Percentiles rank a stretch among this genome's conserved stretches.
phyloP scores from a whole-genome alignment of 2,797 vertebrate species.

The Lepilemur ruficaudatus region DNA sequence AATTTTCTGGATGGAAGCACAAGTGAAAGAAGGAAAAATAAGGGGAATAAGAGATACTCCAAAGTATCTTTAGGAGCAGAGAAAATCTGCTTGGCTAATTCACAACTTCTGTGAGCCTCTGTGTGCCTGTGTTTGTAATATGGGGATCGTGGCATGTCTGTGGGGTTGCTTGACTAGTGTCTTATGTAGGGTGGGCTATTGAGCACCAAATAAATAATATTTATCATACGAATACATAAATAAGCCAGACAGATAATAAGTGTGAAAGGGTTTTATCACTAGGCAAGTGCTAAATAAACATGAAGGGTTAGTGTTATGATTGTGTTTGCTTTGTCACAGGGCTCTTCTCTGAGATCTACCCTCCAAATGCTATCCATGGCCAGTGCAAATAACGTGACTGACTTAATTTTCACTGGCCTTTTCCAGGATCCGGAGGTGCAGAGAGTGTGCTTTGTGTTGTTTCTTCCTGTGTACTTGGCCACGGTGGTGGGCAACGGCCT shows the following conservation, averaged over 20 bases:
- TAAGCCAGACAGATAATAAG: not conserved
- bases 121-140: not conserved
- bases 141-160: not conserved
- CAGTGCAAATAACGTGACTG: slow-evolving; percentile 40
- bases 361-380: not conserved
- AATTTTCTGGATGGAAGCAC: not conserved
- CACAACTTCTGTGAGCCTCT: not conserved
- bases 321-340: not conserved
- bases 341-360: not conserved
- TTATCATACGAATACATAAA: not conserved
- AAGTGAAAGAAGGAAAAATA: not conserved
- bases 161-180: not conserved
- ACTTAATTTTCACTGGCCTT: slow-evolving; percentile 62
- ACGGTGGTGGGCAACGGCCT: slow-evolving; percentile 65
- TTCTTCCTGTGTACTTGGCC: slow-evolving; percentile 56
- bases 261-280: not conserved
- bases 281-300: not conserved
- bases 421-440: slow-evolving; percentile 48
- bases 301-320: not conserved
- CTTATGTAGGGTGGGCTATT: not conserved
- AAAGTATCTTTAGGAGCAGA: not conserved
- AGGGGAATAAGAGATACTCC: not conserved
- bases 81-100: not conserved
- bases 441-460: slow-evolving; percentile 55
- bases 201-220: not conserved